These are phyloP conservation scores for Argyresthia goedartella DNA, from an alignment of 2,888 invertebrate species.

Conservation along the genomic window DNA sequence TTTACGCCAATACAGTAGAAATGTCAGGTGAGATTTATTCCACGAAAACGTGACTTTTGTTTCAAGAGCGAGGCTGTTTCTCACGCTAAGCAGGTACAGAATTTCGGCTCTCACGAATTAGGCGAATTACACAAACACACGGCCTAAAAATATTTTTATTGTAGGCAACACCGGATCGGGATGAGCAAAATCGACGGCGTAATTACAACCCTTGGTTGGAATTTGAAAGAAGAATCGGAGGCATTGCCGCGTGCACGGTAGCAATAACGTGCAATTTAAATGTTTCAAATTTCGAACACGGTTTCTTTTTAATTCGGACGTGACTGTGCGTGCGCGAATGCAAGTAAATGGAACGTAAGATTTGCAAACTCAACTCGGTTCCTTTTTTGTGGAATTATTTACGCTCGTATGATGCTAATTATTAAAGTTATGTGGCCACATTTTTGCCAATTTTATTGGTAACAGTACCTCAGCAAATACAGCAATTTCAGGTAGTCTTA, in stretches of 20 bases:
- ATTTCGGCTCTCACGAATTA: constrained; percentile 58
- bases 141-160: constrained; percentile 39
- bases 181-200: constrained; percentile 47
- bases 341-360: constrained; percentile 8
- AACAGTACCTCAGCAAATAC: no score
- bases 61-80: constrained; percentile 25
- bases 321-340: constrained; percentile 22
- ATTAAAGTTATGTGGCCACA: no score
- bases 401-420: no score
- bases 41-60: constrained; percentile 2
- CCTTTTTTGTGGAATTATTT: background rate
- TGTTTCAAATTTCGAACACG: constrained; percentile 62
- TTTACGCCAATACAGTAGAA: constrained; percentile 10
- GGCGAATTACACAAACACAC: constrained; percentile 19
- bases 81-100: constrained; percentile 48
- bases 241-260: constrained; percentile 58
- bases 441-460: no score
- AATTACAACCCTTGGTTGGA: constrained; percentile 55
- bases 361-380: background rate
- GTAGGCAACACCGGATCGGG: constrained; percentile 49
- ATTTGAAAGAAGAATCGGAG: constrained; percentile 45
- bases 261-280: constrained; percentile 68
- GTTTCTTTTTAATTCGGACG: constrained; percentile 20
- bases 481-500: background rate
- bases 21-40: constrained; percentile 3